phyloP scores from a whole-genome alignment of 2,113 vertebrate species.

The Opisthocomus hoazin region DNA sequence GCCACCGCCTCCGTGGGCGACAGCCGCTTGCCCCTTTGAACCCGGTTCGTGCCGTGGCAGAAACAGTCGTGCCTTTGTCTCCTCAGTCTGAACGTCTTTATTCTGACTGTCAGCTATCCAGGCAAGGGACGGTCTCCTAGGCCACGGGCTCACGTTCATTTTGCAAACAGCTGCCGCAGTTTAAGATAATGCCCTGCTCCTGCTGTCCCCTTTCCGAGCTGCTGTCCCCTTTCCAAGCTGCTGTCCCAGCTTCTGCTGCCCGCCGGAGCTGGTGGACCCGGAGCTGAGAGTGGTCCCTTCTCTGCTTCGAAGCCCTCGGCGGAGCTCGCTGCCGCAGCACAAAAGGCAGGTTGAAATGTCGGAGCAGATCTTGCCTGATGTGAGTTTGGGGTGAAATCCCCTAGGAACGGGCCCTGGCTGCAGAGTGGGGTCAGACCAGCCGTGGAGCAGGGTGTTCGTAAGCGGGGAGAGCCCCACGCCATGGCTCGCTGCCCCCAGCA shows the following conservation, averaged over 20 bases:
- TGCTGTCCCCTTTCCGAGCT: background rate
- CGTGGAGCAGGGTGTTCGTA: background rate
- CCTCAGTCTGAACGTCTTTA: background rate
- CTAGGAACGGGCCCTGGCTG: background rate
- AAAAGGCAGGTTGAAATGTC: fast-evolving
- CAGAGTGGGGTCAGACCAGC: background rate
- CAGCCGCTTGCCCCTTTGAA: background rate
- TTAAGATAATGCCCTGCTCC: fast-evolving
- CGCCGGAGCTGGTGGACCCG: fast-evolving
- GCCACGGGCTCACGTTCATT: background rate
- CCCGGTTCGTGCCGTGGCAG: fast-evolving
- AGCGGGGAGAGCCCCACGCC: background rate
- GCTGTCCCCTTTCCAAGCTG: fast-evolving
- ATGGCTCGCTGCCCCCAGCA: fast-evolving
- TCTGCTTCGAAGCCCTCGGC: fast-evolving
- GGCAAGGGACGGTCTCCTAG: background rate
- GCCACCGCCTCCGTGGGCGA: background rate
- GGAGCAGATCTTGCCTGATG: fast-evolving
- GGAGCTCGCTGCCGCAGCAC: fast-evolving
- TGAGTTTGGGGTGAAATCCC: background rate
- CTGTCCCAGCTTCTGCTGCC: background rate
- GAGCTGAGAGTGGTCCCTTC: fast-evolving
- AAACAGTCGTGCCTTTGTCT: background rate
- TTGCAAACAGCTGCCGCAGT: background rate
- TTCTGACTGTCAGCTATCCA: background rate